Conservation (phyloP, 2,888 invertebrate species). For the Thysanoteuthis rhombus region DNA sequence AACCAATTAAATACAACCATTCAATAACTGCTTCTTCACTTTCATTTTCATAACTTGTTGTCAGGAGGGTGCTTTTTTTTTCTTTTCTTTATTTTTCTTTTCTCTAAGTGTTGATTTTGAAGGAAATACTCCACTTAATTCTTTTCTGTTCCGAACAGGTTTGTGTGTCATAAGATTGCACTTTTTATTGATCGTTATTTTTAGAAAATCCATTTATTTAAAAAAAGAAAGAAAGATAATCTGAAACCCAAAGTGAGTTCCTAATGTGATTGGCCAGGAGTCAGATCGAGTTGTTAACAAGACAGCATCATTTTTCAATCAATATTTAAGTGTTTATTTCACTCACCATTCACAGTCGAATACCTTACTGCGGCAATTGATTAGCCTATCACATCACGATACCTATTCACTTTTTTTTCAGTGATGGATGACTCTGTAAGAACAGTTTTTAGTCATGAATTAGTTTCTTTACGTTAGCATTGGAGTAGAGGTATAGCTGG, state of each 20-base stretch:
- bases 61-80: background rate
- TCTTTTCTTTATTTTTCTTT: background rate
- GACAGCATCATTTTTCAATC: background rate
- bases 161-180: background rate
- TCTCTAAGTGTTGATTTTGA: background rate
- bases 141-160: background rate
- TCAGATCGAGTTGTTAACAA: background rate
- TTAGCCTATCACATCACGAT: background rate
- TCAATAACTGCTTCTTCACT: background rate
- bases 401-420: background rate
- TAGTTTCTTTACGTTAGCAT: background rate
- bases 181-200: background rate
- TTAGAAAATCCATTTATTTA: background rate
- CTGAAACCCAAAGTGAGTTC: background rate
- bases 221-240: background rate
- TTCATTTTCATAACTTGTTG: background rate
- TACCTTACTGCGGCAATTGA: background rate
- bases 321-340: background rate
- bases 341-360: background rate
- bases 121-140: background rate
- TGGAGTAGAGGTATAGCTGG: too few relatives aligned
- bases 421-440: too few relatives aligned
- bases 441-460: background rate
- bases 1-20: background rate
- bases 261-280: background rate